These are phyloP conservation scores for Lampris incognitus DNA, from an alignment of 2,113 vertebrate genomes.

Conservation along the genomic window DNA sequence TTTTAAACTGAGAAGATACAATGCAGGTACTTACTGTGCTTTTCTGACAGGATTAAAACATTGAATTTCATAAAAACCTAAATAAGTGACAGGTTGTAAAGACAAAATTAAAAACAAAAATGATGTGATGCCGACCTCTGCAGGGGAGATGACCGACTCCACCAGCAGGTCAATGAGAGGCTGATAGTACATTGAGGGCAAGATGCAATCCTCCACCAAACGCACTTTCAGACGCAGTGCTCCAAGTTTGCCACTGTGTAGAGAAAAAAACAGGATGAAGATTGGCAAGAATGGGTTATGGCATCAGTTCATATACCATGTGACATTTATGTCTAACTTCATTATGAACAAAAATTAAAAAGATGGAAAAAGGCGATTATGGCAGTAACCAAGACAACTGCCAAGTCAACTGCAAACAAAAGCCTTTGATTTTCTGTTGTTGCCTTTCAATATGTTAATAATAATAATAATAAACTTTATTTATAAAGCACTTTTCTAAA, in stretches of 20 bases:
- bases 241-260: constrained; percentile 85
- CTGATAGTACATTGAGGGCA: constrained; percentile 86
- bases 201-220: constrained; percentile 86
- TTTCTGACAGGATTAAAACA: not conserved
- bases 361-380: not conserved
- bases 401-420: too few relatives aligned
- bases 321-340: not conserved
- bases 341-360: not conserved
- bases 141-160: constrained; percentile 82
- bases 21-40: not conserved
- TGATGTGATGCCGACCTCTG: constrained; percentile 60
- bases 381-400: not conserved
- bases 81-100: too few relatives aligned
- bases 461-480: too few relatives aligned
- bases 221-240: constrained; percentile 88
- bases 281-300: not conserved
- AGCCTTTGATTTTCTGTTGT: too few relatives aligned
- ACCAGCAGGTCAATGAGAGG: constrained; percentile 88
- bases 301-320: not conserved
- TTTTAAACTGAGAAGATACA: not conserved
- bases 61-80: too few relatives aligned
- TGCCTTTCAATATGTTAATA: too few relatives aligned
- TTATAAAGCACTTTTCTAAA: too few relatives aligned
- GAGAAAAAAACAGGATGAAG: constrained; percentile 13
- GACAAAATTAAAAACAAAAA: too few relatives aligned